Percentiles rank a stretch among this genome's conserved stretches.
Conservation (phyloP, 2,888 invertebrate species). For the Acleris laterana region DNA sequence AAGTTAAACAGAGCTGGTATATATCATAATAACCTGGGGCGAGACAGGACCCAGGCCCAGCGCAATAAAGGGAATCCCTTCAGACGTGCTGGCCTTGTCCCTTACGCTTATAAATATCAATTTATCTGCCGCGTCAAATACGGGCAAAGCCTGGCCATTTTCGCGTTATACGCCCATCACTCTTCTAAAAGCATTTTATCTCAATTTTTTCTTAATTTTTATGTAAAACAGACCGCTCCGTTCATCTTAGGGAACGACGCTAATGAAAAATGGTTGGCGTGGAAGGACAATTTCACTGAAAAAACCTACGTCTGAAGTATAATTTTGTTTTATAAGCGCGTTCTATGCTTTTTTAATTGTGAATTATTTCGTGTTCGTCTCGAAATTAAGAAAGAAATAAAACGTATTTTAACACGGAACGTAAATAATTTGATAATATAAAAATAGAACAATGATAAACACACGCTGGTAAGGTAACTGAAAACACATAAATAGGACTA, state of each 20-base stretch:
- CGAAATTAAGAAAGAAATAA: background rate
- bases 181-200: conserved; percentile 62
- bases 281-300: conserved; percentile 27
- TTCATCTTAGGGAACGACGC: conserved; percentile 36
- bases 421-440: background rate
- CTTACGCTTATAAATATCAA: conserved; percentile 83
- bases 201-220: conserved; percentile 63
- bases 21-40: conserved; percentile 80
- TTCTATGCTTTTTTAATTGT: conserved; percentile 15
- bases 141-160: conserved; percentile 74
- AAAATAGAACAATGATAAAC: no score
- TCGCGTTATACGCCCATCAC: conserved; percentile 72
- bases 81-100: conserved; percentile 76
- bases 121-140: conserved; percentile 81
- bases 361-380: background rate
- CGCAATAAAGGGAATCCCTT: conserved; percentile 83
- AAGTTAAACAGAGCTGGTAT: conserved; percentile 73
- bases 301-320: conserved; percentile 22
- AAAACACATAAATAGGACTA: no score
- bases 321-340: conserved; percentile 16
- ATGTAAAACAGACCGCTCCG: conserved; percentile 43
- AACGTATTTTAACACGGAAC: background rate
- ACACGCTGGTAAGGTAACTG: no score
- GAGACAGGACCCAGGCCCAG: conserved; percentile 77
- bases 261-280: conserved; percentile 37